Evolutionary conservation across 2,888 invertebrate genomes (phyloP).

Genomic region (Cantharis flavilabris): DNA sequence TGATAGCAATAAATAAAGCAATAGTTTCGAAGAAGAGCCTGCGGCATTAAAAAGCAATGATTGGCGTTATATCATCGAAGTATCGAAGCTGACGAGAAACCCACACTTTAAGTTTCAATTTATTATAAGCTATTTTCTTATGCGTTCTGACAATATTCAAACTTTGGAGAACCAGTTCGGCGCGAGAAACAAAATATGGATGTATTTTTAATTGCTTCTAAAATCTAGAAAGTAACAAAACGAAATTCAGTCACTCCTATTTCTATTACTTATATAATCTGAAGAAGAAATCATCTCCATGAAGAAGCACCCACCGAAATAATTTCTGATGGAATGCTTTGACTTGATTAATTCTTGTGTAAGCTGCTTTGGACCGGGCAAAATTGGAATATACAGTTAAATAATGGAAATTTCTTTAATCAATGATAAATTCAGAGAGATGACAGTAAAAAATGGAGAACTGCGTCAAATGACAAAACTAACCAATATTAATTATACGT

Average conservation of each 20-base stretch:
- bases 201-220: too few species aligned
- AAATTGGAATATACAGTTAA: not conserved
- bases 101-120: not conserved
- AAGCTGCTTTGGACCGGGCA: not conserved
- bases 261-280: not conserved
- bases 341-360: not conserved
- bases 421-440: not conserved
- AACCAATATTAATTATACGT: slow-evolving; percentile 13
- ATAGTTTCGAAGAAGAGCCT: not conserved
- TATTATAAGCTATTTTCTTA: not conserved
- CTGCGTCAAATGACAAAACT: not conserved
- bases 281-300: not conserved
- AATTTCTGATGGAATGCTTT: not conserved
- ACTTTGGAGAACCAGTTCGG: not conserved
- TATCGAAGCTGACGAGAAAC: not conserved
- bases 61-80: not conserved
- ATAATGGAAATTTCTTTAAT: not conserved
- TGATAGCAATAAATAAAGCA: not conserved
- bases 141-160: not conserved
- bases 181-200: not conserved
- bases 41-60: not conserved
- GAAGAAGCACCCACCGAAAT: not conserved
- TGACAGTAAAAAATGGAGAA: not conserved
- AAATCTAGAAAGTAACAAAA: too few species aligned
- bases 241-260: too few species aligned